Evolutionary conservation across 2,797 vertebrate genomes (phyloP), one percentile per base, ranked within the genome.

Genomic region (Adrianichthys oophorus): DNA sequence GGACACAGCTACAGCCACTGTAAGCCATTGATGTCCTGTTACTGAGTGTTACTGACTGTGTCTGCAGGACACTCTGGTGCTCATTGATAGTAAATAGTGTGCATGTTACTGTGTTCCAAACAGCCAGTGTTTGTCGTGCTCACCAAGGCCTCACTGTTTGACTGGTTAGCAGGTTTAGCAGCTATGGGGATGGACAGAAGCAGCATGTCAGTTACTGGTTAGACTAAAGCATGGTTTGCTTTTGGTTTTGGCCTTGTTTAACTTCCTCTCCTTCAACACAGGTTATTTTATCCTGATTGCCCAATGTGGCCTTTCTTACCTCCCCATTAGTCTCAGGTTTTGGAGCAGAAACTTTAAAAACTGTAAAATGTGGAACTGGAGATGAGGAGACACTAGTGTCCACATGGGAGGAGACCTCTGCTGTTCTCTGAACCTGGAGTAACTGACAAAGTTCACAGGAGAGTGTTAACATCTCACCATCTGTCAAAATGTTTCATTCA

Each of bases 271-370:
- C 40, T 41, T 55, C 7, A 7, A 17, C 1, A 14, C 17, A 56
- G 42, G 26, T 65, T 52, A 48, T 58, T 53, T 41, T 45, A 15
- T 42, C 45, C 74, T 65, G 67, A 62, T 72, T 55, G 62, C 63
- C 65, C 56, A 51, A 24, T 17, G 62, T n/a, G 15, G 52, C 59
- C 68, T 58, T 26, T 68, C 94, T 95, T 95, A 98, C 96, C 95
- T 98, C 96, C 42, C 92, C 91, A 3, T 92, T 92, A 77, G 93
- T 90, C 52, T 98, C 95, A 62, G 92, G 83, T 91, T 95, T 98
- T 62, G 96, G 95, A 81, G 97, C 93, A 72, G 95, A 91, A 87
- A 98, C 94, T 93, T 94, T 97, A 85, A 95, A 94, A 84, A 98
- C 95, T 0, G 94, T 94, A 85, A 98, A 98, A 75, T 97, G 96